These are phyloP conservation scores for Scylla paramamosain DNA, from an alignment of 1,140 invertebrate species.

Conservation along the genomic window DNA sequence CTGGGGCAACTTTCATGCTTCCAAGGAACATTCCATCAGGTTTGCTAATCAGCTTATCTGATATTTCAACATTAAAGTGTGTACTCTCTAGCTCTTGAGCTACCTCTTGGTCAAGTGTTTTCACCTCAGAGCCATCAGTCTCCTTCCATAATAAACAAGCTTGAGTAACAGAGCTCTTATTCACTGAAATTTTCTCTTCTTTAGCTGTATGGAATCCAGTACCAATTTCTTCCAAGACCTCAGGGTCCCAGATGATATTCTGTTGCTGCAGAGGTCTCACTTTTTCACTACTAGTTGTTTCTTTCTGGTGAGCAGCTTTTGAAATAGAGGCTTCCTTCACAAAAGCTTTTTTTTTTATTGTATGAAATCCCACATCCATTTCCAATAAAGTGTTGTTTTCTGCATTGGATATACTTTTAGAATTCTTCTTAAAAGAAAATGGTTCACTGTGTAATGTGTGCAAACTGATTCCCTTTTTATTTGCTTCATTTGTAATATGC, in stretches of 20 bases:
- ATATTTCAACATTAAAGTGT: background rate
- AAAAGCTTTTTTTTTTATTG: background rate
- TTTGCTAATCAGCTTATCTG: background rate
- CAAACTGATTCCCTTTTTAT: too few species aligned
- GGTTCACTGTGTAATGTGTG: too few species aligned
- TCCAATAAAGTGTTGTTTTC: background rate
- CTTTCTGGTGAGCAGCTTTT: background rate
- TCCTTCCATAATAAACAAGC: conserved; percentile 24
- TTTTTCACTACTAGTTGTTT: background rate
- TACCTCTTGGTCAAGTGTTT: background rate
- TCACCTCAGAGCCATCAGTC: background rate
- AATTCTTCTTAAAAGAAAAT: too few species aligned
- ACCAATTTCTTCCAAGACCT: background rate
- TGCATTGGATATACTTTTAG: background rate
- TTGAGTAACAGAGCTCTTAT: background rate
- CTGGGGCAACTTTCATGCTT: background rate
- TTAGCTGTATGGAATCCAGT: conserved; percentile 18
- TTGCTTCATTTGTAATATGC: too few species aligned
- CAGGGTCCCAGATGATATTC: background rate
- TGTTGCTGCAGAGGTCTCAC: background rate
- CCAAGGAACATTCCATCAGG: background rate
- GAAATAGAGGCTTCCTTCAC: background rate
- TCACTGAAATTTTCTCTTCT: background rate
- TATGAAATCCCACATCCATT: background rate
- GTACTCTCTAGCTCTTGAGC: background rate